phyloP scores from a whole-genome alignment of 1,140 invertebrate genomes.

The Archivesica marissinica region DNA sequence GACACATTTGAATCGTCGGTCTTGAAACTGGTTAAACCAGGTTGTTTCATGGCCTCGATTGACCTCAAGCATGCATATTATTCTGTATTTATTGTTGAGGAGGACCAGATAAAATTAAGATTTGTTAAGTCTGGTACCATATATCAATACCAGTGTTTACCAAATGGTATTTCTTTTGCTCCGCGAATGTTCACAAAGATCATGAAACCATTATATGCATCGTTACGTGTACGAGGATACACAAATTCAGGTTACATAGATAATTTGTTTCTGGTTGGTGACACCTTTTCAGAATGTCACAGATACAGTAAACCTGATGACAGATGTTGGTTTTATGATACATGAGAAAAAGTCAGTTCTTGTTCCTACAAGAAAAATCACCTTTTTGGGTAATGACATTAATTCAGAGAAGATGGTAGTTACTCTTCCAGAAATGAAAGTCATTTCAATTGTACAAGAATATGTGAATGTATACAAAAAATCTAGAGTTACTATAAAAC shows the following conservation, averaged over 20 bases:
- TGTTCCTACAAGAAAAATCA: slow-evolving; percentile 57
- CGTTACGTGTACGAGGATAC: slow-evolving; percentile 1
- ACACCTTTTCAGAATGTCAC: slow-evolving; percentile 36
- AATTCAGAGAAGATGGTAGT: slow-evolving; percentile 64
- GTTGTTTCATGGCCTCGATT: not conserved
- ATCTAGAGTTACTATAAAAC: slow-evolving; percentile 26
- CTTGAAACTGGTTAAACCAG: too few species aligned
- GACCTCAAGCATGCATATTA: slow-evolving; percentile 33
- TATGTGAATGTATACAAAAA: slow-evolving; percentile 2
- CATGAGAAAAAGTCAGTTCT: slow-evolving; percentile 67
- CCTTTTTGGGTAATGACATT: slow-evolving; percentile 65
- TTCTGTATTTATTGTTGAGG: slow-evolving; percentile 26
- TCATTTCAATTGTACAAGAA: slow-evolving; percentile 25
- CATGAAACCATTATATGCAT: slow-evolving; percentile 40
- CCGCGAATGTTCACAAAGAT: slow-evolving; percentile 56
- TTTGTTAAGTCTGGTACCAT: slow-evolving; percentile 2
- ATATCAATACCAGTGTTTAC: slow-evolving; percentile 40
- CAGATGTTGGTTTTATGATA: slow-evolving; percentile 60
- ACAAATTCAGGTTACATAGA: slow-evolving; percentile 39
- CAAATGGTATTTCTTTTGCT: slow-evolving; percentile 29
- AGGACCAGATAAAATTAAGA: slow-evolving; percentile 10
- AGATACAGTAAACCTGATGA: slow-evolving; percentile 38
- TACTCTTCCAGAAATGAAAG: slow-evolving; percentile 56
- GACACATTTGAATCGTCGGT: slow-evolving; percentile 54
- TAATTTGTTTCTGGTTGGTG: slow-evolving; percentile 35